Percentiles rank a stretch among this genome's conserved stretches.
Evolutionary conservation across 2,797 vertebrate species (phyloP).

Genomic region (Thamnophis elegans): DNA sequence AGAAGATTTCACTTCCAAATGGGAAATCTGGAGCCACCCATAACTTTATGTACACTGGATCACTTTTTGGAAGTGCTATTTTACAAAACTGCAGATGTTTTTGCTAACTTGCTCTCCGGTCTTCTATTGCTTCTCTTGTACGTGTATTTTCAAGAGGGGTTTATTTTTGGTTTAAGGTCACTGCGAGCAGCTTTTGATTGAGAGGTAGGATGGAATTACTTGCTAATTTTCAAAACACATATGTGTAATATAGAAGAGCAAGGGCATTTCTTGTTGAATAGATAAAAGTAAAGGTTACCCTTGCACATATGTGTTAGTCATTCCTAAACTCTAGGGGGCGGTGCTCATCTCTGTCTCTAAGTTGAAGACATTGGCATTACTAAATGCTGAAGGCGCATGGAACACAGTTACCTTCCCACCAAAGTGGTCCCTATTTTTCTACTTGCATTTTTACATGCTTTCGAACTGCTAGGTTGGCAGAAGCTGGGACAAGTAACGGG

Average conservation of each 20-base stretch:
- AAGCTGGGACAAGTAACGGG: too few species aligned
- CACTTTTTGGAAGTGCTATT: not conserved
- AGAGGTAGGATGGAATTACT: not conserved
- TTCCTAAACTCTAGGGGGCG: too few species aligned
- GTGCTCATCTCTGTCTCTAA: too few species aligned
- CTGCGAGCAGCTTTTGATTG: not conserved
- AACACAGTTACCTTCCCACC: too few species aligned
- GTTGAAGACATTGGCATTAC: too few species aligned
- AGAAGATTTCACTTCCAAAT: not conserved
- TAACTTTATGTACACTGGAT: not conserved
- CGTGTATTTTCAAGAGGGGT: not conserved
- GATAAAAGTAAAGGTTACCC: too few species aligned
- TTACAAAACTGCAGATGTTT: not conserved
- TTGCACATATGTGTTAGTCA: too few species aligned
- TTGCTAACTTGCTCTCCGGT: not conserved
- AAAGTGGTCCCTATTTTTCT: too few species aligned
- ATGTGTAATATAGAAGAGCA: not conserved
- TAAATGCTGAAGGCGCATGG: too few species aligned
- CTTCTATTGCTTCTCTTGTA: not conserved
- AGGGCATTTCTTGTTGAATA: too few species aligned
- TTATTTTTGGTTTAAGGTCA: not conserved
- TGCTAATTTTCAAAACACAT: not conserved
- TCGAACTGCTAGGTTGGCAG: too few species aligned
- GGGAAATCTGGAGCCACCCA: not conserved
- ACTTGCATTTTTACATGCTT: too few species aligned